Evolutionary conservation across 92 coral and sea anemone species (phyloP).

Genomic region (Epizoanthus fatuus): DNA sequence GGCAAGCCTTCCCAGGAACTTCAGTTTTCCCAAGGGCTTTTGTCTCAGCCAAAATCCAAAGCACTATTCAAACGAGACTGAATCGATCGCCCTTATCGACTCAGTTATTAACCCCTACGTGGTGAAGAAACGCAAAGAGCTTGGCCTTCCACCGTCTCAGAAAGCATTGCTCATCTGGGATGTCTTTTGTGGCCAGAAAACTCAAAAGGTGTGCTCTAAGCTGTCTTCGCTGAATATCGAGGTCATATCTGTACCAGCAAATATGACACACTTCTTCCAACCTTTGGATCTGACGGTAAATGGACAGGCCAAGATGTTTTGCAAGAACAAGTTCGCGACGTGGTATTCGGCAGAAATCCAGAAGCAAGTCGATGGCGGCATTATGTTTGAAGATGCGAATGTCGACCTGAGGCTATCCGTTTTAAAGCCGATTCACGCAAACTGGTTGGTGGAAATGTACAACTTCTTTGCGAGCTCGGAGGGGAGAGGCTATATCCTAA

Average conservation of each 20-base stretch:
- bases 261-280: too few species aligned
- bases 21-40: conserved; percentile 64
- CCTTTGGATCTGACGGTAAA: too few species aligned
- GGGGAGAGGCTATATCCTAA: too few species aligned
- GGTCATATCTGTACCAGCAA: conserved; percentile 11
- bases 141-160: conserved; percentile 14
- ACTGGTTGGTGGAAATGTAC: too few species aligned
- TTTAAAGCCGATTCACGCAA: too few species aligned
- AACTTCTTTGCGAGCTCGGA: too few species aligned
- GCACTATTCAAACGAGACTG: conserved; percentile 65
- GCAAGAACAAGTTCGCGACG: background rate
- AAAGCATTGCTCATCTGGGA: conserved; percentile 5
- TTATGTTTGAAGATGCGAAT: too few species aligned
- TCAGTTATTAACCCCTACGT: conserved; percentile 51
- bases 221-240: conserved; percentile 21
- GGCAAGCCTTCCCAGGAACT: conserved; percentile 67
- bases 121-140: conserved; percentile 24
- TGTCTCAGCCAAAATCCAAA: conserved; percentile 73
- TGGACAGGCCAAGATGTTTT: too few species aligned
- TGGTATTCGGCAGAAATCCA: too few species aligned
- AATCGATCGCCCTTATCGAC: conserved; percentile 58
- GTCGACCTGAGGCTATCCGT: too few species aligned
- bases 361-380: too few species aligned
- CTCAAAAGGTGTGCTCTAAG: conserved; percentile 25
- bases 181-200: conserved; percentile 16